phyloP scores from a whole-genome alignment of 2,113 vertebrate genomes.

The Alethe diademata region DNA sequence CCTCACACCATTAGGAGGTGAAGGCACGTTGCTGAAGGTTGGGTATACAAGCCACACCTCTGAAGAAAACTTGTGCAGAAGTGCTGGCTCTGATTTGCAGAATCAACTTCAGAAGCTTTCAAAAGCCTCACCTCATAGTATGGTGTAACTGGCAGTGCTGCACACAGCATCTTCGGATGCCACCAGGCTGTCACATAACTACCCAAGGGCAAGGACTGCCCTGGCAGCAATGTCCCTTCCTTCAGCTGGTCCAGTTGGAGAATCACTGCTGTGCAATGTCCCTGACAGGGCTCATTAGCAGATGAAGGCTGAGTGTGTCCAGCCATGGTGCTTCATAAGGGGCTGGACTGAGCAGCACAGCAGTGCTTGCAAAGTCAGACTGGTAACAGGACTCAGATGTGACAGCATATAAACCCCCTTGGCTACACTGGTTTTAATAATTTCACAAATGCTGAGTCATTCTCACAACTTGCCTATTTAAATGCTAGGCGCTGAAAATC shows the following conservation, averaged over 20 bases:
- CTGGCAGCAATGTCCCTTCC: background rate
- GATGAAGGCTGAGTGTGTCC: background rate
- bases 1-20: background rate
- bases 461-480: background rate
- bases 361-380: background rate
- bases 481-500: background rate
- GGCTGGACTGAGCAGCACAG: background rate
- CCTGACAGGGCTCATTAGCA: background rate
- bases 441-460: background rate
- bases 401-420: background rate
- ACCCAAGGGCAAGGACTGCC: background rate
- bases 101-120: background rate
- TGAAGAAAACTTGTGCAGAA: background rate
- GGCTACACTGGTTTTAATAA: background rate
- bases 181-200: background rate
- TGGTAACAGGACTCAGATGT: background rate
- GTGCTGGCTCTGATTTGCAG: background rate
- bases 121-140: background rate
- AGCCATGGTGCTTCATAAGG: background rate
- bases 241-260: background rate
- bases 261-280: rapidly evolving
- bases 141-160: background rate
- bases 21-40: background rate
- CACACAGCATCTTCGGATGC: background rate
- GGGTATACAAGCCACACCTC: background rate